Conservation (phyloP, 2,113 vertebrate genomes). For the Sclerurus mexicanus region DNA sequence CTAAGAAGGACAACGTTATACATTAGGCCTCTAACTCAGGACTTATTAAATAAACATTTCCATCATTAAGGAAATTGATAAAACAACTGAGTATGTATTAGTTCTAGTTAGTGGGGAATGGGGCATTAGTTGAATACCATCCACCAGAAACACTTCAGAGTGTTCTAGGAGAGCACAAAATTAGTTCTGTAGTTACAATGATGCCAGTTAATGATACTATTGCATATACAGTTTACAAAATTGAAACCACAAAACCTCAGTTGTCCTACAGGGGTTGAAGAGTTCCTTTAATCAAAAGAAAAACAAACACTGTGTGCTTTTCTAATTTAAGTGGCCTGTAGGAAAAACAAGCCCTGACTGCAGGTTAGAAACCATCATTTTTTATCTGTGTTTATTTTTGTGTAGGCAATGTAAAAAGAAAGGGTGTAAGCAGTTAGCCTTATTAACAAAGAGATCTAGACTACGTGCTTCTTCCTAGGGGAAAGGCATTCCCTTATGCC, state of each 20-base stretch:
- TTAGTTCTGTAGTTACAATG: neutral
- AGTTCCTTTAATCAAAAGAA: neutral
- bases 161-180: neutral
- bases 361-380: neutral
- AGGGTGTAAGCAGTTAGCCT: neutral
- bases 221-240: neutral
- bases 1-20: neutral
- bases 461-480: neutral
- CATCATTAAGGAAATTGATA: neutral
- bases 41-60: neutral
- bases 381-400: conserved; percentile 5
- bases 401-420: neutral
- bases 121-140: neutral
- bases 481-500: conserved; percentile 6
- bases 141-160: neutral
- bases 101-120: neutral
- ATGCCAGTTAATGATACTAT: neutral
- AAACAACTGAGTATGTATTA: neutral
- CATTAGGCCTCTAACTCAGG: neutral
- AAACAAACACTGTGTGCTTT: neutral
- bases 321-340: neutral
- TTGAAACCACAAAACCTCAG: neutral
- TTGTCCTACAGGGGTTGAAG: neutral
- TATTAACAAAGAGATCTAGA: conserved; percentile 26
- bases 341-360: neutral